A percentile compares a stretch with the other conserved stretches of the same genome.
These are phyloP conservation scores for Hemicentrotus pulcherrimus DNA, from an alignment of 35 echinoderm and acorn worm species.

Conservation along the genomic window DNA sequence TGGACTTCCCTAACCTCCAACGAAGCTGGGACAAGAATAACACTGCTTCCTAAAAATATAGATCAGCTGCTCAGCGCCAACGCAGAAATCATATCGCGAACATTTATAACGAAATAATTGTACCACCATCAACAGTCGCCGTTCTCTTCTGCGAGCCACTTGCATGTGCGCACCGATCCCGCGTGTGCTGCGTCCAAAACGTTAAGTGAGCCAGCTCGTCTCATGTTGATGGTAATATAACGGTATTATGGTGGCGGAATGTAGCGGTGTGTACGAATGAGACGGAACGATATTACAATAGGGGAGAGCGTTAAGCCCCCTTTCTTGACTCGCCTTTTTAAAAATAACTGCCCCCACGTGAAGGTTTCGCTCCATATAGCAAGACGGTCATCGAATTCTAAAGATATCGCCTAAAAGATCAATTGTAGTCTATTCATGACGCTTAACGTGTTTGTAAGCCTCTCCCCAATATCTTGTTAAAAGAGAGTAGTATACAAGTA, in stretches of 20 bases:
- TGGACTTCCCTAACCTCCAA: background rate
- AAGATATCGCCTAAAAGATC: background rate
- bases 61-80: background rate
- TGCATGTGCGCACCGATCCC: background rate
- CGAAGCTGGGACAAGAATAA: background rate
- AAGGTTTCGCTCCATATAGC: slow-evolving; percentile 22
- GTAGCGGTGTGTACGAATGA: background rate
- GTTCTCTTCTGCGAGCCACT: too few relatives aligned
- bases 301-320: background rate
- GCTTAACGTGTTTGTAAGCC: background rate
- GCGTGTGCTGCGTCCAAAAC: background rate
- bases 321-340: background rate
- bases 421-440: background rate
- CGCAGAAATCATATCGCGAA: background rate
- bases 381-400: background rate
- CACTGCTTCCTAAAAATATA: background rate
- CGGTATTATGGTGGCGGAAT: background rate
- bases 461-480: background rate
- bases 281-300: background rate
- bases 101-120: background rate
- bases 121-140: background rate
- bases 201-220: background rate
- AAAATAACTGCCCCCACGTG: slow-evolving; percentile 6
- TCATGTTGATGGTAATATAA: slow-evolving; percentile 33
- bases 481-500: background rate